A percentile compares a stretch with the other conserved stretches of the same genome.
Evolutionary conservation across 1,140 invertebrate genomes (phyloP).

Genomic region (Meloidogyne chitwoodi): DNA sequence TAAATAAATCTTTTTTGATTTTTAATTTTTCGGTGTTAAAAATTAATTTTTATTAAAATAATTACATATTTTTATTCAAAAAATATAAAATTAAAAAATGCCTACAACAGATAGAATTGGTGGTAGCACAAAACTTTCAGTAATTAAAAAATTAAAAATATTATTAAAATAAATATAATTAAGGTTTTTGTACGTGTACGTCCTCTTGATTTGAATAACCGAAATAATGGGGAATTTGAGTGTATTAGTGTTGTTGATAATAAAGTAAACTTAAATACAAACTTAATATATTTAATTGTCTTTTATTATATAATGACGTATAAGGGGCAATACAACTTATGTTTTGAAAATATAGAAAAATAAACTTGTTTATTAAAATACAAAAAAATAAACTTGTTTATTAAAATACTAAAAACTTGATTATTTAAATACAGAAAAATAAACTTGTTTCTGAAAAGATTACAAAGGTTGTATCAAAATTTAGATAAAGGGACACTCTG

Average conservation of each 20-base stretch:
- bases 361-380: not conserved
- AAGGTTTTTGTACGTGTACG: slow-evolving; percentile 66
- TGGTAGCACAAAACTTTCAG: not conserved
- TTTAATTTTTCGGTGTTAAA: too few species aligned
- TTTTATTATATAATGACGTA: too few species aligned
- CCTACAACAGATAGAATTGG: not conserved
- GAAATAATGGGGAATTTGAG: slow-evolving; percentile 61
- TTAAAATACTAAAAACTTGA: not conserved
- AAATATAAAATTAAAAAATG: not conserved
- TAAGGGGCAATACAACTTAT: too few species aligned
- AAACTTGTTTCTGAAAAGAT: slow-evolving; percentile 16
- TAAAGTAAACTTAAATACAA: slow-evolving; percentile 57
- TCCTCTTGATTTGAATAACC: slow-evolving; percentile 64
- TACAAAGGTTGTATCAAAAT: too few species aligned
- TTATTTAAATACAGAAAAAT: not conserved
- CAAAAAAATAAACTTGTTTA: slow-evolving; percentile 9
- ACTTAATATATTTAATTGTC: too few species aligned
- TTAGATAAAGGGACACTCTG: too few species aligned
- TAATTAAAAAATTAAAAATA: not conserved
- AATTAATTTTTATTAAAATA: too few species aligned
- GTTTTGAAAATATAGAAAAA: not conserved
- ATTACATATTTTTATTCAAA: too few species aligned
- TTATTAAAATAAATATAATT: not conserved
- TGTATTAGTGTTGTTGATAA: slow-evolving; percentile 64
- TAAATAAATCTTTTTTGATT: too few species aligned